A percentile compares a stretch with the other conserved stretches of the same genome.
These are phyloP conservation scores for Muscina levida DNA, from an alignment of 2,888 invertebrate species.

Conservation along the genomic window DNA sequence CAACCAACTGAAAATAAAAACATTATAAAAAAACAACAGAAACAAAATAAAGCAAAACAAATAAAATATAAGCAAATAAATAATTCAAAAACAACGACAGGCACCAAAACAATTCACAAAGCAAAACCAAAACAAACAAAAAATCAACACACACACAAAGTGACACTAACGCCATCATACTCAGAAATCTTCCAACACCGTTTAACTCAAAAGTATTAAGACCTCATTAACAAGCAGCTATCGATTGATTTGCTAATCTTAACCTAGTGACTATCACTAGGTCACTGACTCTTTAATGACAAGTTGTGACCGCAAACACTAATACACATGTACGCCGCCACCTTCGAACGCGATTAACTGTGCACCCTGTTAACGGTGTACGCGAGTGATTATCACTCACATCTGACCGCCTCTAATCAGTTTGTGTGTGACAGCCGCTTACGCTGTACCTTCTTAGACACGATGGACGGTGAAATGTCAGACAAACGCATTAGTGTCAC, in stretches of 20 bases:
- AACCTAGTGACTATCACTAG: not conserved
- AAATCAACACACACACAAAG: conserved; percentile 2
- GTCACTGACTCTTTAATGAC: too few relatives aligned
- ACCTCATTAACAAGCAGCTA: too few relatives aligned
- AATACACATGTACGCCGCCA: too few relatives aligned
- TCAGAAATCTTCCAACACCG: too few relatives aligned
- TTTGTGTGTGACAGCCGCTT: conserved; percentile 5
- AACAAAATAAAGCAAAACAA: conserved; percentile 34
- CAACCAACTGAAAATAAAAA: conserved; percentile 29
- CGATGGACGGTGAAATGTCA: conserved; percentile 6
- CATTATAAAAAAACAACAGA: conserved; percentile 26
- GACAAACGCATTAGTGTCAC: conserved; percentile 7
- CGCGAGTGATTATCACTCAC: not conserved
- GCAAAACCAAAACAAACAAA: conserved; percentile 5
- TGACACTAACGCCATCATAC: too few relatives aligned
- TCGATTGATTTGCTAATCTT: too few relatives aligned
- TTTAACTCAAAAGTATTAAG: too few relatives aligned
- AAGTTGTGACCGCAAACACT: too few relatives aligned
- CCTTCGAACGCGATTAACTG: not conserved
- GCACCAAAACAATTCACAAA: conserved; percentile 12
- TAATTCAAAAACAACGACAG: conserved; percentile 25
- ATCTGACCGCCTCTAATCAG: not conserved
- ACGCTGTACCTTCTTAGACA: not conserved
- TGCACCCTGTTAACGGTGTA: not conserved
- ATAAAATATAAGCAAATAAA: conserved; percentile 24